These are phyloP conservation scores for Corythoichthys intestinalis DNA, from an alignment of 2,113 vertebrate species.

Conservation along the genomic window DNA sequence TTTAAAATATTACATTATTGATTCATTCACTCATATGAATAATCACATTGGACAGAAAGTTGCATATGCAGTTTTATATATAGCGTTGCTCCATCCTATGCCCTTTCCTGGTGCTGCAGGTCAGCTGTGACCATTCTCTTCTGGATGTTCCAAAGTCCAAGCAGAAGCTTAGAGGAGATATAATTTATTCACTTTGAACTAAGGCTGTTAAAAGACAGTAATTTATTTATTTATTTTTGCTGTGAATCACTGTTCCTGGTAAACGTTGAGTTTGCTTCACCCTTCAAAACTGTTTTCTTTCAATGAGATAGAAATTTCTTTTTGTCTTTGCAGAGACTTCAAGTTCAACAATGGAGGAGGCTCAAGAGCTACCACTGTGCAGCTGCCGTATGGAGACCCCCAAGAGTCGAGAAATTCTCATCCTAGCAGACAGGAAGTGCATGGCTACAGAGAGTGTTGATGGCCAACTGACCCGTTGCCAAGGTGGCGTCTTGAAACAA, in stretches of 20 bases:
- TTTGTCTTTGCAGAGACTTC: constrained; percentile 25
- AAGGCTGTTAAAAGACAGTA: too few species aligned
- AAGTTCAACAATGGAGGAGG: constrained; percentile 72
- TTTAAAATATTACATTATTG: not conserved
- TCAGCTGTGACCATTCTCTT: too few species aligned
- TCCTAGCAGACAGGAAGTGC: constrained; percentile 93
- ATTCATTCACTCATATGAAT: too few species aligned
- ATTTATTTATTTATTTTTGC: too few species aligned
- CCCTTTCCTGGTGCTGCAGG: too few species aligned
- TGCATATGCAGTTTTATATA: too few species aligned
- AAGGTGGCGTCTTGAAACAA: constrained; percentile 86
- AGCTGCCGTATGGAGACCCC: constrained; percentile 98
- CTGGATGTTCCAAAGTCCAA: too few species aligned
- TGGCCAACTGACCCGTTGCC: constrained; percentile 88
- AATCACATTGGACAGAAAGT: too few species aligned
- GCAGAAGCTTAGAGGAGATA: too few species aligned
- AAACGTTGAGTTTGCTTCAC: not conserved
- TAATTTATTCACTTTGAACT: too few species aligned
- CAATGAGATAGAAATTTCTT: not conserved
- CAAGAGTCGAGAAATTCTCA: constrained; percentile 92
- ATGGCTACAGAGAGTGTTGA: constrained; percentile 95
- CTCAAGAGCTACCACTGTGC: constrained; percentile 93
- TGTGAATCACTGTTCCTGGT: not conserved
- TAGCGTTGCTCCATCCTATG: too few species aligned
- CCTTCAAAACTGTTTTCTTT: too few species aligned